Evolutionary conservation across 2,113 vertebrate genomes (phyloP), one percentile per base, ranked within the genome.

Genomic region (Eclectus roratus): DNA sequence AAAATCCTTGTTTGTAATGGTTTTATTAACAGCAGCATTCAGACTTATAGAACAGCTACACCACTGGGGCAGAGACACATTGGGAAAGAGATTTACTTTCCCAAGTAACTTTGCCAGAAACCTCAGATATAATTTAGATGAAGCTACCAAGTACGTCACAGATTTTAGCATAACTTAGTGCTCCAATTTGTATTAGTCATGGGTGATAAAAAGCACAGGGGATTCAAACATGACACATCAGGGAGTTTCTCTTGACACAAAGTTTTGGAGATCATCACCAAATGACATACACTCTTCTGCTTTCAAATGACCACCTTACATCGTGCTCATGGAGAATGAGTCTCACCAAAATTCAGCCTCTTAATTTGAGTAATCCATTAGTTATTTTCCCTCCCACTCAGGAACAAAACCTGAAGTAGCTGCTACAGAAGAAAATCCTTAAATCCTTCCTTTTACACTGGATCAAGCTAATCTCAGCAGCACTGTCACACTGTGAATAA

Each of bases 1-100:
- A 94, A 80, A 96, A 76, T 39, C 78, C 91, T 7, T 72, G 65
- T 84, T 94, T 72, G 77, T 56, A 87, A 96, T 95, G 94, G 78
- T 81, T 96, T 93, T 90, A 60, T 44, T 81, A 86, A 95, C 56
- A 43, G 73, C n/a, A 56, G 86, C 73, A 17, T 37, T 89, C 80
- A 85, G 77, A n/a, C 61, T 76, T 23, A 14, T 23, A 58, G 56
- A 88, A 80, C 85, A 91, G 80, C 86, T 89, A 92, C 80, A 92
- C 77, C 77, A 94, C 72, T 64, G 90, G 37, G 56, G 52, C 77
- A 69, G 69, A 93, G 52, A 68, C 52, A 56, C 47, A 0, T 33
- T 65, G 65, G 84, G 85, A 71, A 88, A 79, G 94, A 90, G 52
- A 84, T 72, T 93, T 60, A 89, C 91, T 90, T 93, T 95, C 88